Evolutionary conservation across 2,888 invertebrate genomes (phyloP).

Genomic region (Drosophila antonietae): DNA sequence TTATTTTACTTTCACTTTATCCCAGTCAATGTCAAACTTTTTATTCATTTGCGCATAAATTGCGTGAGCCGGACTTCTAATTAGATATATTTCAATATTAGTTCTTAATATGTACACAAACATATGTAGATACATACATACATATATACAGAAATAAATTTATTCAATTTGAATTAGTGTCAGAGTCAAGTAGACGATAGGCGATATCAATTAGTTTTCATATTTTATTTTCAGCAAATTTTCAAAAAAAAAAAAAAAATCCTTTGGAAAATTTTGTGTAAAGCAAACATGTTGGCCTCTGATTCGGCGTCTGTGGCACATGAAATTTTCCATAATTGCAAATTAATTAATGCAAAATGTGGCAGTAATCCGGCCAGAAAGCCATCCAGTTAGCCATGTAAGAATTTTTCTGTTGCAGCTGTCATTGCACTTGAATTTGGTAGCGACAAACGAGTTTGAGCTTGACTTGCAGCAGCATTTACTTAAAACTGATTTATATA

Average conservation of each 20-base stretch:
- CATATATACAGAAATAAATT: background rate
- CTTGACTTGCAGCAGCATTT: constrained; percentile 1
- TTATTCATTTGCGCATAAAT: background rate
- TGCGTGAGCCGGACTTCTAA: constrained; percentile 4
- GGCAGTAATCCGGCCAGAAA: constrained; percentile 2
- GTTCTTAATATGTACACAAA: constrained; percentile 48
- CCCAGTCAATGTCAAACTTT: constrained; percentile 13
- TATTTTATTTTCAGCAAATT: background rate
- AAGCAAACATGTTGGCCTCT: constrained; percentile 57
- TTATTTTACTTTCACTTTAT: constrained; percentile 34
- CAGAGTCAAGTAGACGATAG: constrained; percentile 63
- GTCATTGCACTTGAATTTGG: constrained; percentile 69
- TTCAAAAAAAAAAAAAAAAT: constrained; percentile 2
- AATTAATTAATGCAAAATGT: constrained; percentile 41
- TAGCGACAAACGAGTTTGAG: constrained; percentile 17
- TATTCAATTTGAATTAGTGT: constrained; percentile 42
- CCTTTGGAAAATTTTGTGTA: constrained; percentile 67
- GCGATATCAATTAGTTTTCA: constrained; percentile 25
- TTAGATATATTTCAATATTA: background rate
- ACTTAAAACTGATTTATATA: background rate
- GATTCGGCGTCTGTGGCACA: constrained; percentile 17
- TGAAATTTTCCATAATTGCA: constrained; percentile 61
- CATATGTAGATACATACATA: constrained; percentile 14
- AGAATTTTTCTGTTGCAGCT: constrained; percentile 53
- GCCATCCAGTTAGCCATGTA: constrained; percentile 24